A percentile compares a stretch with the other conserved stretches of the same genome.
phyloP scores from a whole-genome alignment of 2,113 vertebrate genomes.

The Semicossyphus pulcher region DNA sequence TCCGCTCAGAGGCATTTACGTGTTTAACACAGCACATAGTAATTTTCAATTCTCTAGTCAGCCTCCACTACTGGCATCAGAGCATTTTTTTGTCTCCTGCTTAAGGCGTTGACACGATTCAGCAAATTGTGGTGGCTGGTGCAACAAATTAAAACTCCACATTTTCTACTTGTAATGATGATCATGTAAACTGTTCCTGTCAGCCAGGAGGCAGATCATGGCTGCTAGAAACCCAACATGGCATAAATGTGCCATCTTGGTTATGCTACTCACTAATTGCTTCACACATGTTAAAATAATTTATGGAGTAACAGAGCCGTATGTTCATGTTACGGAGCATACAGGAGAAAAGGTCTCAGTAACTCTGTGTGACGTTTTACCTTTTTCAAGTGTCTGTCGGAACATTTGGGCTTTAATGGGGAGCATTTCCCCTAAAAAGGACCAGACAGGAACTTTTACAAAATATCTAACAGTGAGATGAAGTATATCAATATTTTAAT shows the following conservation, averaged over 20 bases:
- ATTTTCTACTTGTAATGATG: neutral
- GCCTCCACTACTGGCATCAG: neutral
- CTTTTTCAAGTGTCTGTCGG: too few relatives aligned
- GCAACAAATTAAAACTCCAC: neutral
- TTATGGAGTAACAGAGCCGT: neutral
- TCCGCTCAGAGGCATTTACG: neutral
- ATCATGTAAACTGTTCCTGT: conserved; percentile 2
- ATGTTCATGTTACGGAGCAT: neutral
- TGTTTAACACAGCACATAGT: conserved; percentile 10
- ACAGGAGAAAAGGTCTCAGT: neutral
- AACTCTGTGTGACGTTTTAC: too few relatives aligned
- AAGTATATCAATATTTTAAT: too few relatives aligned
- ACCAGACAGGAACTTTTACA: too few relatives aligned
- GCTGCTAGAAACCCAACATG: neutral
- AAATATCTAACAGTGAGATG: too few relatives aligned
- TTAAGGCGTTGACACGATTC: neutral
- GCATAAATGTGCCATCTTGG: neutral
- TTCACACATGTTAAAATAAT: neutral
- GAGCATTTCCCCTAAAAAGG: too few relatives aligned
- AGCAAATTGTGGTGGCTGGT: neutral
- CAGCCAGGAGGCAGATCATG: neutral
- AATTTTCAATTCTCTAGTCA: neutral
- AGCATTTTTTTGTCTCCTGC: neutral
- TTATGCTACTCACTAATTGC: neutral
- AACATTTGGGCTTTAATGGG: too few relatives aligned